Conservation (phyloP, 1,140 invertebrate genomes). For the Bombus confusus region DNA sequence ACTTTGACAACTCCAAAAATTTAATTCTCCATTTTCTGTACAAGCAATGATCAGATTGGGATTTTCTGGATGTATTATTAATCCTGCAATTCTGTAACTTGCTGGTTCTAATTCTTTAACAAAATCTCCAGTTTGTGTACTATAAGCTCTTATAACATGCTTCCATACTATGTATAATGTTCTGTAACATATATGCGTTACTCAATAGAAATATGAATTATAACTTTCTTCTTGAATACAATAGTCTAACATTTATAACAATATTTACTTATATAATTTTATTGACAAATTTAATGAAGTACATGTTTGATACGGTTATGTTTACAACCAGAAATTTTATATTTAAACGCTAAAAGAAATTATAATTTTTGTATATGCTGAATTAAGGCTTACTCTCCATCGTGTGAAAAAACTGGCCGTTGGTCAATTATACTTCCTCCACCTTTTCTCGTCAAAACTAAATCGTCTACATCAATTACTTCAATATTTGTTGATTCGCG, state of each 20-base stretch:
- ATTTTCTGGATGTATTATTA: slow-evolving; percentile 79
- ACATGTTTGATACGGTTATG: not conserved
- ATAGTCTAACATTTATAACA: not conserved
- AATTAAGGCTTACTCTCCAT: slow-evolving; percentile 84
- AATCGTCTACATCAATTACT: slow-evolving; percentile 66
- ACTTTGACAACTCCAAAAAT: slow-evolving; percentile 83
- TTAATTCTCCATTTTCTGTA: slow-evolving; percentile 81
- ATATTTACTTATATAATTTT: not conserved
- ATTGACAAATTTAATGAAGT: not conserved
- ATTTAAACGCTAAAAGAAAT: not conserved
- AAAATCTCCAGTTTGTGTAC: slow-evolving; percentile 83
- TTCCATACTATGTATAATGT: slow-evolving; percentile 84
- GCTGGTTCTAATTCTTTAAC: slow-evolving; percentile 82
- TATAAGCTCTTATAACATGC: slow-evolving; percentile 84
- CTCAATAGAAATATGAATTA: not conserved
- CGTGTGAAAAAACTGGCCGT: slow-evolving; percentile 84
- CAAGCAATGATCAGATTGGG: slow-evolving; percentile 83
- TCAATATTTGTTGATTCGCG: slow-evolving; percentile 5
- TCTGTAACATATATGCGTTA: slow-evolving; percentile 74
- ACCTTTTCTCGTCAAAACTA: slow-evolving; percentile 80
- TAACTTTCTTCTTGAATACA: not conserved
- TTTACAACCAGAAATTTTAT: not conserved
- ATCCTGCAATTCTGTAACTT: slow-evolving; percentile 81
- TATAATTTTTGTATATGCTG: slow-evolving; percentile 1
- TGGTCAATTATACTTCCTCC: slow-evolving; percentile 86